Conservation (phyloP, 2,888 invertebrate genomes). For the Archips xylosteana region DNA sequence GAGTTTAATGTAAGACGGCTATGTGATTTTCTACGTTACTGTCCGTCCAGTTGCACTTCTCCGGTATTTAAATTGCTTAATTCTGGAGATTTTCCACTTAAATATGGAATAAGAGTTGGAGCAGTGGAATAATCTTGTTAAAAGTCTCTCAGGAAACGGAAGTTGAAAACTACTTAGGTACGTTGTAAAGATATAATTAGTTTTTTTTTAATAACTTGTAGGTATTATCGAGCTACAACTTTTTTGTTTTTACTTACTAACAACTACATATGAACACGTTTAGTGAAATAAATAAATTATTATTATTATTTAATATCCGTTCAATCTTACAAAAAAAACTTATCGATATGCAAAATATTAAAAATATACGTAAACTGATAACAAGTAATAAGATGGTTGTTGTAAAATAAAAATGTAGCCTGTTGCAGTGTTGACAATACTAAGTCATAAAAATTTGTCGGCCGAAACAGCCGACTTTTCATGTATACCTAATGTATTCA, state of each 20-base stretch:
- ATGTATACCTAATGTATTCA: background rate
- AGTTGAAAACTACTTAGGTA: background rate
- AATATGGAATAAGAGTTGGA: constrained; percentile 3
- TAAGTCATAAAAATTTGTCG: background rate
- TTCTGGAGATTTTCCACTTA: background rate
- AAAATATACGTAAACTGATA: background rate
- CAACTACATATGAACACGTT: too few relatives aligned
- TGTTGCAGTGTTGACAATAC: background rate
- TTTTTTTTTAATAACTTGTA: background rate
- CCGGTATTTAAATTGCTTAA: constrained; percentile 15
- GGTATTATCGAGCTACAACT: too few relatives aligned
- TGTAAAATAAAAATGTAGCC: background rate
- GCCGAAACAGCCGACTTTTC: background rate
- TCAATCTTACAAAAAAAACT: too few relatives aligned
- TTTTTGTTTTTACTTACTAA: too few relatives aligned
- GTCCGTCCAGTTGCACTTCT: constrained; percentile 14
- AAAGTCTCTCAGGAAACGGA: background rate
- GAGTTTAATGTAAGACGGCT: constrained; percentile 33
- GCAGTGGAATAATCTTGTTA: constrained; percentile 1
- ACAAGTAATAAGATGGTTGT: background rate
- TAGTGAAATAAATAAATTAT: too few relatives aligned
- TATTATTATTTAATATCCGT: too few relatives aligned
- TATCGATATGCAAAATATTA: too few relatives aligned
- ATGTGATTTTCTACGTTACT: constrained; percentile 24
- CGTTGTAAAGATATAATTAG: background rate